Evolutionary conservation across 2,888 invertebrate genomes (phyloP).

Genomic region (Drosophila acutilabella): DNA sequence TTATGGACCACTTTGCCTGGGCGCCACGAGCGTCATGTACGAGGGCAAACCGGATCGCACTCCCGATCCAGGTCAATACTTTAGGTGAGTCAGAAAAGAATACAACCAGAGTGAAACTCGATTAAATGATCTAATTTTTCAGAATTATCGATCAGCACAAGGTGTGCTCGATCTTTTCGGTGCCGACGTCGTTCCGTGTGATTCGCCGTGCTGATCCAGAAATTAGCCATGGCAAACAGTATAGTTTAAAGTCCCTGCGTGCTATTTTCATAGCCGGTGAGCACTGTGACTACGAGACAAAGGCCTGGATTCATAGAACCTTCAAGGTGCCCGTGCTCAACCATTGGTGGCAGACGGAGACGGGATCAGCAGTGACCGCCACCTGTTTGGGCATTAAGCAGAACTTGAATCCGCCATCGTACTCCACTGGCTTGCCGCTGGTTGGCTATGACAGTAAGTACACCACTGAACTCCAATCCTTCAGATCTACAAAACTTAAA

Average conservation of each 20-base stretch:
- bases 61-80: conserved; percentile 96
- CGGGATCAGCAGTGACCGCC: conserved; percentile 95
- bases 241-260: conserved; percentile 89
- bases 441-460: conserved; percentile 93
- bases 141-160: conserved; percentile 95
- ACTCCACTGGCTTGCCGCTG: conserved; percentile 93
- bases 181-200: conserved; percentile 94
- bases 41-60: conserved; percentile 98
- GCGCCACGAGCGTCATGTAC: conserved; percentile 92
- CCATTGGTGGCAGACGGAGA: conserved; percentile 99
- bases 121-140: conserved; percentile 38
- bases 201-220: conserved; percentile 93
- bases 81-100: conserved; percentile 87
- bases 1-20: conserved; percentile 94
- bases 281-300: conserved; percentile 96
- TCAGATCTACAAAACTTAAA: not conserved
- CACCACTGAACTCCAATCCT: too few species aligned
- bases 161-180: conserved; percentile 94
- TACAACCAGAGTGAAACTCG: too few species aligned
- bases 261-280: conserved; percentile 95
- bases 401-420: conserved; percentile 89
- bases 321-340: conserved; percentile 93
- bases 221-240: conserved; percentile 89
- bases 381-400: conserved; percentile 92
- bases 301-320: conserved; percentile 90